Base-by-base conservation (phyloP, 1,140 invertebrate genomes). In the Theocolax elegans region DNA sequence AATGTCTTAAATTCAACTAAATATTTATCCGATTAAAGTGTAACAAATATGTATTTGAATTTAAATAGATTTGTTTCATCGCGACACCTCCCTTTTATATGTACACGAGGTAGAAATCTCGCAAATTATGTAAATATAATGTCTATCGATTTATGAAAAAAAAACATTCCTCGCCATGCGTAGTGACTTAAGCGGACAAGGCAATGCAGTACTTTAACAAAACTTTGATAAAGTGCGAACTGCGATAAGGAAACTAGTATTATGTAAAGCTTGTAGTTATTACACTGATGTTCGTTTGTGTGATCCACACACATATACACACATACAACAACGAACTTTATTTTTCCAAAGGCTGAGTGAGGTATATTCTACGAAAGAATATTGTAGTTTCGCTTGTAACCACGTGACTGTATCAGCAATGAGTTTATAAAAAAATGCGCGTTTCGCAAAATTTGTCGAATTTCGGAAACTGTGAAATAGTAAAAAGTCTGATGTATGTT, bases 91-190 rank as follows among this genome's bases (percentile, higher is more conserved):
- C 13, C 21, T 51, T 1, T 51, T 35, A 35, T 35, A 35, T 10
- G 31, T 6, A 58, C 27, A 42, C 19, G 38, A 58, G 31, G n/a
- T 31, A 35, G 13, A n/a, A 60, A 68, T 17, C 25, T 62, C 56
- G 56, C 2, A 49, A 49, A 17, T 64, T 59, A 9, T 59, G 35
- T 67, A 70, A 54, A 59, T 56, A 58, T 56, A 58, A 60, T n/a
- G n/a, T n/a, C 29, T 35, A 27, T 46, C 17, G 21, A 38, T 59
- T 49, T 53, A 48, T 51, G 19, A 77, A n/a, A n/a, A n/a, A n/a
- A n/a, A n/a, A 72, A 80, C 77, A 80, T 80, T 80, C 79, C 79
- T 76, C 71, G 67, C 76, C 64, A 63, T 54, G 77, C 73, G 49
- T 76, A 76, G 77, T 74, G 72, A 79, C 77, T 80, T 79, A 80